A percentile compares a stretch with the other conserved stretches of the same genome.
These are phyloP conservation scores for Brachirus orientalis DNA, from an alignment of 2,113 vertebrate species.

Conservation along the genomic window DNA sequence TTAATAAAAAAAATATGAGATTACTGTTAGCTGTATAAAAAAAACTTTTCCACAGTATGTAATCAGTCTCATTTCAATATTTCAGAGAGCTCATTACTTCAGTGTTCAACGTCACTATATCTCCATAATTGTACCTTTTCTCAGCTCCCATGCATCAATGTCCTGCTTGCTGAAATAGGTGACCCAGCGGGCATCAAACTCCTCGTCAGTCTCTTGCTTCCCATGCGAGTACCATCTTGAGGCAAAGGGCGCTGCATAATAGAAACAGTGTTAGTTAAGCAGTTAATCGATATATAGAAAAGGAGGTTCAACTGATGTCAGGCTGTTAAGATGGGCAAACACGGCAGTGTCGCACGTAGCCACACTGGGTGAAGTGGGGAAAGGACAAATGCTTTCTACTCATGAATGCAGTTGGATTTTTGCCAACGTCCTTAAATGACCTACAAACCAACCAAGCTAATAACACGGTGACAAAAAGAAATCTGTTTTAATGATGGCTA, in stretches of 20 bases:
- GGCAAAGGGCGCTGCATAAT: conserved; percentile 79
- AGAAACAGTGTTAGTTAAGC: not conserved
- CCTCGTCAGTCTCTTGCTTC: conserved; percentile 93
- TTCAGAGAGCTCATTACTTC: no score
- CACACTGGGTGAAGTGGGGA: not conserved
- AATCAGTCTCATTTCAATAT: no score
- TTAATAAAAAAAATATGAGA: no score
- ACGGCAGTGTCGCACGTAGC: conserved; percentile 1
- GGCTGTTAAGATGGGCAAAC: not conserved
- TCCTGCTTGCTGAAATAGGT: conserved; percentile 97
- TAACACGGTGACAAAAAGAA: not conserved
- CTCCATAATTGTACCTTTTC: conserved; percentile 85
- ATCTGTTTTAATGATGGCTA: no score
- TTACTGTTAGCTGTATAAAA: no score
- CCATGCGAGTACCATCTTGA: conserved; percentile 92
- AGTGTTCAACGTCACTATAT: not conserved
- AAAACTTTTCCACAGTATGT: no score
- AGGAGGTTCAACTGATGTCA: not conserved
- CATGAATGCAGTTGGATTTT: conserved; percentile 24
- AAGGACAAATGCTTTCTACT: conserved; percentile 1
- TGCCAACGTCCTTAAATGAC: conserved; percentile 22
- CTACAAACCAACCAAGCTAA: conserved; percentile 3
- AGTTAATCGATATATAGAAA: no score
- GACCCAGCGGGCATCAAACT: conserved; percentile 99
- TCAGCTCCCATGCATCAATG: conserved; percentile 97